These are phyloP conservation scores for Labeo rohita DNA, from an alignment of 2,113 vertebrate species.

Conservation along the genomic window DNA sequence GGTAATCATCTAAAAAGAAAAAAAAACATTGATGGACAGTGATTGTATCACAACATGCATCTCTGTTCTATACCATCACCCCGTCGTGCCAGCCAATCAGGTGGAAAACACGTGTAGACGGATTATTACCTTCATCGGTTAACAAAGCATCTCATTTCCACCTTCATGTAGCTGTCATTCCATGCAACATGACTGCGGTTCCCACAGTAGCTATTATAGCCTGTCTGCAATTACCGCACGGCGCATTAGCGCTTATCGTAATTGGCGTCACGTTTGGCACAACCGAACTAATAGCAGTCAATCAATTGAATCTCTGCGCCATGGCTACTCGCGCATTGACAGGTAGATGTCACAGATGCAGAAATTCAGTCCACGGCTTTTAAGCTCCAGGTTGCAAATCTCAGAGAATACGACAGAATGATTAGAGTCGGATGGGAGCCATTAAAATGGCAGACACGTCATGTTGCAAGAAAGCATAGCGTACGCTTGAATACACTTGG, in stretches of 20 bases:
- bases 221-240: constrained; percentile 25
- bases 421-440: constrained; percentile 2
- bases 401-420: neutral
- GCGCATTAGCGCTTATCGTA: constrained; percentile 17
- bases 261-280: neutral
- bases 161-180: constrained; percentile 24
- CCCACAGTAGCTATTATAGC: constrained; percentile 32
- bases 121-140: constrained; percentile 2
- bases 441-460: constrained; percentile 27
- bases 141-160: constrained; percentile 19
- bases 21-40: neutral
- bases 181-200: constrained; percentile 22
- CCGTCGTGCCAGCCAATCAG: neutral
- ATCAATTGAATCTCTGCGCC: neutral
- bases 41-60: neutral
- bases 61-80: neutral
- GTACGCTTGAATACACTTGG: neutral
- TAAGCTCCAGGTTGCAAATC: constrained; percentile 11
- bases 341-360: constrained; percentile 16
- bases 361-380: neutral
- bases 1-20: neutral
- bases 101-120: neutral
- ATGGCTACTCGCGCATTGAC: neutral
- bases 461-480: neutral
- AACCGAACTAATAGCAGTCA: constrained; percentile 31